phyloP scores from a whole-genome alignment of 2,797 vertebrate species.

The Novumbra hubbsi region DNA sequence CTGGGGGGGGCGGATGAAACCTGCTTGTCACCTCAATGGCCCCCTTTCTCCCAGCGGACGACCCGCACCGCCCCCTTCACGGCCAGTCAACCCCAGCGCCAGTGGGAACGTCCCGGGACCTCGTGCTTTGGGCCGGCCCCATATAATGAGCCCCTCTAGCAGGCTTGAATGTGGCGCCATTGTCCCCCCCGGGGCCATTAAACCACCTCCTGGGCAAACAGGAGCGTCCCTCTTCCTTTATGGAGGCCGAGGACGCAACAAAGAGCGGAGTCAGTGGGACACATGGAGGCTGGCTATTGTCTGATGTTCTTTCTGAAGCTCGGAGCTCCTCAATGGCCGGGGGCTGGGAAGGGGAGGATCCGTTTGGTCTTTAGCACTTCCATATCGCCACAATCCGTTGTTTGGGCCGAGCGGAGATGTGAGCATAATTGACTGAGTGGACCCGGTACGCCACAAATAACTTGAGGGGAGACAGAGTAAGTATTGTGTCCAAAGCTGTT shows the following conservation, averaged over 20 bases:
- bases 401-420: conserved; percentile 96
- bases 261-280: conserved; percentile 87
- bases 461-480: conserved; percentile 64
- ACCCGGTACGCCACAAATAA: conserved; percentile 70
- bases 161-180: conserved; percentile 87
- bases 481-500: conserved; percentile 62
- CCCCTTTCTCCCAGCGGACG: conserved; percentile 73
- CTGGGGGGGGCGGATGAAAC: conserved; percentile 95
- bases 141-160: conserved; percentile 88
- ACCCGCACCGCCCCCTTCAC: conserved; percentile 72
- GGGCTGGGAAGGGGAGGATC: conserved; percentile 88
- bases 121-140: conserved; percentile 81
- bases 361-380: conserved; percentile 89
- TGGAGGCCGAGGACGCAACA: conserved; percentile 84
- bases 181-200: conserved; percentile 89
- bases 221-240: conserved; percentile 94
- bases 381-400: conserved; percentile 85
- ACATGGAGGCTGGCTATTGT: conserved; percentile 92
- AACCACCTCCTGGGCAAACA: conserved; percentile 94
- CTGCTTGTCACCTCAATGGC: conserved; percentile 91
- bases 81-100: conserved; percentile 84
- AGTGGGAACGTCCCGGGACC: conserved; percentile 88
- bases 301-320: conserved; percentile 88
- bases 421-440: conserved; percentile 98
- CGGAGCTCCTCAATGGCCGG: conserved; percentile 85